Conservation (phyloP, 2,888 invertebrate genomes). For the Epinotia nisella region DNA sequence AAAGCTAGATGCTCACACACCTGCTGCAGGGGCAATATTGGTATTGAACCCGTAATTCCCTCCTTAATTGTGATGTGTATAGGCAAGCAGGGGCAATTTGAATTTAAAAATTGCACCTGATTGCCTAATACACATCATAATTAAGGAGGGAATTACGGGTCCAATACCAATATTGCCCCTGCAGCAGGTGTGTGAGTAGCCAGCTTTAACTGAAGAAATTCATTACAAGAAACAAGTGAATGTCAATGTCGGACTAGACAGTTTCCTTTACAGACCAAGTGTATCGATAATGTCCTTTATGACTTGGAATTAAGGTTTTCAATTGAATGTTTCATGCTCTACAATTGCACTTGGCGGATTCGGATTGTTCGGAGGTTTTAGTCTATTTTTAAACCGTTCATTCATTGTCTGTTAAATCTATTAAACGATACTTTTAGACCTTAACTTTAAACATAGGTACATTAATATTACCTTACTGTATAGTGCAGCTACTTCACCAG, state of each 20-base stretch:
- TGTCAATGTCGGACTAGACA: constrained; percentile 69
- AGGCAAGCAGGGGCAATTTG: too few species aligned
- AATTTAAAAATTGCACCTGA: too few species aligned
- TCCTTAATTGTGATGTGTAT: too few species aligned
- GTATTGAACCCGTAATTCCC: too few species aligned
- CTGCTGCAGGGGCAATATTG: too few species aligned
- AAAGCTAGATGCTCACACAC: too few species aligned
- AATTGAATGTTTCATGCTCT: constrained; percentile 1
- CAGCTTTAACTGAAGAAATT: constrained; percentile 24
- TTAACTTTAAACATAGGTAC: neutral
- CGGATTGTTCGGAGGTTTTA: neutral
- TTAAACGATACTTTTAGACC: neutral
- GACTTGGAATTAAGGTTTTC: neutral
- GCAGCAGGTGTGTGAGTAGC: too few species aligned
- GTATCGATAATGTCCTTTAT: neutral
- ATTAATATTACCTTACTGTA: neutral
- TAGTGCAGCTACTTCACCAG: too few species aligned
- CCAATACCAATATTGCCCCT: too few species aligned
- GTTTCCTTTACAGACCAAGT: neutral
- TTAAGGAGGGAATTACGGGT: too few species aligned
- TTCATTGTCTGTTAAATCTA: neutral
- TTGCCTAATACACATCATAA: too few species aligned
- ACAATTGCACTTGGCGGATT: neutral
- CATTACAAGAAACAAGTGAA: constrained; percentile 57
- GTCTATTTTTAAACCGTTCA: constrained; percentile 5